Evolutionary conservation across 1,140 invertebrate genomes (phyloP).

Genomic region (Drosophila watanabei): DNA sequence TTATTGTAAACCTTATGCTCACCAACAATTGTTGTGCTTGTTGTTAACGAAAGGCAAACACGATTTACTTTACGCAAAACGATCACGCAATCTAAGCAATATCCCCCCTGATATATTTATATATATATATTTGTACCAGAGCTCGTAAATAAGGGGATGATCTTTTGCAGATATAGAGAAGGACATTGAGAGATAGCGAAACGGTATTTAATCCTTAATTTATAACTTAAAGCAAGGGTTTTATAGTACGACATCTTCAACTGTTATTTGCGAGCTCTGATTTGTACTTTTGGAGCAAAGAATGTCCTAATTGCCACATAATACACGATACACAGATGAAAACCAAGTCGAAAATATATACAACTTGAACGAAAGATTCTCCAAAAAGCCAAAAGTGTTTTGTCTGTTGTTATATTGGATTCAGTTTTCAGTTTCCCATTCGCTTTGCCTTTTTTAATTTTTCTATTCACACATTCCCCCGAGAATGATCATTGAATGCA

Average conservation of each 20-base stretch:
- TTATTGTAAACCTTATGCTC: constrained; percentile 83
- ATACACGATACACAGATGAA: constrained; percentile 43
- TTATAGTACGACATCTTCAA: neutral
- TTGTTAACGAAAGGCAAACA: constrained; percentile 53
- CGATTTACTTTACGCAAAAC: constrained; percentile 52
- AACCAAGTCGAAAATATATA: constrained; percentile 48
- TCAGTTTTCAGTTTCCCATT: constrained; percentile 59
- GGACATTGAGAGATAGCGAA: neutral
- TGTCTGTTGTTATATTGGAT: constrained; percentile 72
- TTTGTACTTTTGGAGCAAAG: constrained; percentile 34
- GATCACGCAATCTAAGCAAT: constrained; percentile 27
- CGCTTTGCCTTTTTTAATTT: constrained; percentile 9
- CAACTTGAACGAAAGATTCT: constrained; percentile 59
- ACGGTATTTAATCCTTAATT: neutral
- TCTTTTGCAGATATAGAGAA: no score
- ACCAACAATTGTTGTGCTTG: constrained; percentile 79
- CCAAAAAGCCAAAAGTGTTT: constrained; percentile 63
- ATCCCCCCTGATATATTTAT: constrained; percentile 54
- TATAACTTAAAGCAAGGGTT: neutral
- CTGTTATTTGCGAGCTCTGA: constrained; percentile 8
- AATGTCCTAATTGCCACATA: constrained; percentile 45
- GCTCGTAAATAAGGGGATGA: neutral
- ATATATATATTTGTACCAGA: constrained; percentile 59
- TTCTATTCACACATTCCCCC: constrained; percentile 3
- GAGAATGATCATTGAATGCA: neutral